Evolutionary conservation across 1,140 invertebrate species (phyloP).

Genomic region (Arctopsyche grandis): DNA sequence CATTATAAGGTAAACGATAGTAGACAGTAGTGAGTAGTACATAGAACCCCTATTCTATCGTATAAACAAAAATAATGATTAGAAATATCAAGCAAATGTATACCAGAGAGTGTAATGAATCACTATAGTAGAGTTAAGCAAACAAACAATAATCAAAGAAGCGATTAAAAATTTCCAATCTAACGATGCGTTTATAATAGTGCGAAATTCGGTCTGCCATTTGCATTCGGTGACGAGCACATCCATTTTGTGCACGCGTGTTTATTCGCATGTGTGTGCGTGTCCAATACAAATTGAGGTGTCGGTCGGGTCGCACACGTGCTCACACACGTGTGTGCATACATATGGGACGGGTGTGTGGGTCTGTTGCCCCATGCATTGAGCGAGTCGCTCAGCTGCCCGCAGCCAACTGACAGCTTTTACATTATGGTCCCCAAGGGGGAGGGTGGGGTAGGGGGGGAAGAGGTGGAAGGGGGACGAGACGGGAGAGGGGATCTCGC

Average conservation of each 20-base stretch:
- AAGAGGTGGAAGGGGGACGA: slow-evolving; percentile 28
- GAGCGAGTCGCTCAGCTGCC: slow-evolving; percentile 25
- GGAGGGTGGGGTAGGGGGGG: slow-evolving; percentile 11
- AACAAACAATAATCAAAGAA: too few relatives aligned
- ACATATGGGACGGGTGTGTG: not conserved
- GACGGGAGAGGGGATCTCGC: slow-evolving; percentile 25
- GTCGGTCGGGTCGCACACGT: not conserved
- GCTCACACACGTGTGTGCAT: not conserved
- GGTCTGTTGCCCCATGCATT: slow-evolving; percentile 22
- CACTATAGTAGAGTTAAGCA: too few relatives aligned
- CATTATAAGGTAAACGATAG: too few relatives aligned
- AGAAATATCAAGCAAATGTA: too few relatives aligned
- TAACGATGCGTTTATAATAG: too few relatives aligned
- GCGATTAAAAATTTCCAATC: too few relatives aligned
- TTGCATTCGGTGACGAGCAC: slow-evolving; percentile 11
- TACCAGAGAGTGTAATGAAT: too few relatives aligned
- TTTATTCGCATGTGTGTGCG: not conserved
- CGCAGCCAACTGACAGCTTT: slow-evolving; percentile 47
- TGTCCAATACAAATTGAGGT: not conserved
- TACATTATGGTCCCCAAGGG: slow-evolving; percentile 49
- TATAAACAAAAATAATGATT: too few relatives aligned
- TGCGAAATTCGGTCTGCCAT: not conserved
- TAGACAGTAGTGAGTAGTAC: too few relatives aligned
- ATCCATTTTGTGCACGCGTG: slow-evolving; percentile 37
- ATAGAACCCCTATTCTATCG: too few relatives aligned